phyloP scores from a whole-genome alignment of 1,140 invertebrate genomes.

The Coenobita brevimanus region DNA sequence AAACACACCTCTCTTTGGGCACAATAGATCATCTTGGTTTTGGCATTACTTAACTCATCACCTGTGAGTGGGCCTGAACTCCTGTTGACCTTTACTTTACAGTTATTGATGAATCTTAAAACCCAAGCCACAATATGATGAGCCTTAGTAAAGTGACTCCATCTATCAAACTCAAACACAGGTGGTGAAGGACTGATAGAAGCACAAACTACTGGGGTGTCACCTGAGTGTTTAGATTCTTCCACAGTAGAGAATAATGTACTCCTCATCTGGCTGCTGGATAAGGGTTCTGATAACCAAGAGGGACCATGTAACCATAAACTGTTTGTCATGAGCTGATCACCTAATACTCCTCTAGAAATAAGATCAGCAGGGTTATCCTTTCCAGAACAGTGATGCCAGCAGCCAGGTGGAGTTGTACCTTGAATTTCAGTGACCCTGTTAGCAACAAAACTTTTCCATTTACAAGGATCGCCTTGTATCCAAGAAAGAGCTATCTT shows the following conservation, averaged over 20 bases:
- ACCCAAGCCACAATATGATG: not conserved
- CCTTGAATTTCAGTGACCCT: not conserved
- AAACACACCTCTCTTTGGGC: not conserved
- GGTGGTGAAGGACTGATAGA: not conserved
- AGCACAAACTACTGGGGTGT: not conserved
- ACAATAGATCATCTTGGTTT: not conserved
- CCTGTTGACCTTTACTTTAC: not conserved
- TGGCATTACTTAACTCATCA: constrained; percentile 4
- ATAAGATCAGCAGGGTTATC: constrained; percentile 5
- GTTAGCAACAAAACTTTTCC: not conserved
- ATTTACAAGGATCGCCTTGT: not conserved
- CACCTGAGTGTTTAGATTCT: not conserved
- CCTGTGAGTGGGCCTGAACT: not conserved
- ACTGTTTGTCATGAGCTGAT: not conserved
- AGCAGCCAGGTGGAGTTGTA: not conserved
- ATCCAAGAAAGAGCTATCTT: constrained; percentile 13
- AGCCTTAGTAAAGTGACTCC: not conserved
- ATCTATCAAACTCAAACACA: not conserved
- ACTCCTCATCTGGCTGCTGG: not conserved
- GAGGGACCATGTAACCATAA: constrained; percentile 11
- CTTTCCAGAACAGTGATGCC: not conserved
- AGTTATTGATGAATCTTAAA: constrained; percentile 16
- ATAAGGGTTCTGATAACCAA: not conserved
- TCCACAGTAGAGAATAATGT: not conserved
- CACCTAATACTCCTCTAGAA: constrained; percentile 11